Base-by-base conservation (phyloP, 92 coral and sea anemone genomes). In the Anthopleura xanthogrammica region DNA sequence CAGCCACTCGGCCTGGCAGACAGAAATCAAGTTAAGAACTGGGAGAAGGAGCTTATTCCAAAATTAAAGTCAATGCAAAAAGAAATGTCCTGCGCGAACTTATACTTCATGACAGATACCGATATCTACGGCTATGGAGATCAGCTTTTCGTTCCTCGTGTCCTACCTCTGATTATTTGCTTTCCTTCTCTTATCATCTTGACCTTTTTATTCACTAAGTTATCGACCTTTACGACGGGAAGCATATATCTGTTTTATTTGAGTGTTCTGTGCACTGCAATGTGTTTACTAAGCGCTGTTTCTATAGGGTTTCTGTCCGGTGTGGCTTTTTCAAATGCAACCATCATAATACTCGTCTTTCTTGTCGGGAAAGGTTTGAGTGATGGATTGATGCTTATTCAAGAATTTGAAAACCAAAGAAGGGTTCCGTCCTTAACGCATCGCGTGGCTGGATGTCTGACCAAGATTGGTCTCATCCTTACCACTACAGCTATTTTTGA, bases 41-140 rank as follows among this genome's bases (percentile, higher is more conserved):
- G 93, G 93, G 93, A 90, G 84, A 81, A 77, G 40, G 77, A 50
- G 20, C 86, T 90, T 66, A 72, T 81, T 79, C 41, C 77, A 60
- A 82, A 50, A 76, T 68, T 90, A 88, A 78, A 87, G 60, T 43
- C 75, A 24, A 66, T 80, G 62, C 78, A 77, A 24, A 52, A 77
- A 54, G 60, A 90, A 52, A 71, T 83, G 80, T 60, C 85, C 13
- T 90, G 88, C 77, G 81, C 84, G 36, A 78, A 78, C 72, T 52
- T 87, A 24, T 84, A 72, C 55, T 80, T 83, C 78, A 64, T 60
- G 8, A 72, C 93, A 40, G 83, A 75, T 19, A 80, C 74, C 58
- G 76, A 80, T 75, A 62, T 12, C 10, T 64, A 48, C 7, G 54
- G n/a, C n/a, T n/a, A n/a, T n/a, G n/a, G 79, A 50, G 14, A 66